Base-by-base conservation (phyloP, 2,797 vertebrate genomes). In the Chiroxiphia lanceolata region DNA sequence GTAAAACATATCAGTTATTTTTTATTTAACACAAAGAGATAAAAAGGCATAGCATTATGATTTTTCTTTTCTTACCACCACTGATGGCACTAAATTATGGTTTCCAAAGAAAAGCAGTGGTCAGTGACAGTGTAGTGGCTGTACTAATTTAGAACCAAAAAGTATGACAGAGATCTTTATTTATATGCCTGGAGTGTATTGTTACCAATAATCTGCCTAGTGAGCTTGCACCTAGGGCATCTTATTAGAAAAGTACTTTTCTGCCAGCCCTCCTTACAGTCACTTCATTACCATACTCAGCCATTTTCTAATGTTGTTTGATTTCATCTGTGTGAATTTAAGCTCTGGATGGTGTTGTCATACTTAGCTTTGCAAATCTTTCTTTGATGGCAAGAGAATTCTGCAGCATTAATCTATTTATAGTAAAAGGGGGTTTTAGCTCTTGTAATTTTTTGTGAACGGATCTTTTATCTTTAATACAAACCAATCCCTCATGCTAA, bases 161-260 rank as follows among this genome's bases (percentile, higher is more conserved):
- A 19, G 10, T 83, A 57, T 85, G 60, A 77, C 21, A 83, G 31
- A 63, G 20, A 90, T 40, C 48, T 85, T 83, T 95, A 87, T 92
- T 93, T 92, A 54, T 91, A 53, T 1, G 1, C 27, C 64, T 84
- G 51, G 23, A 76, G 11, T 25, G 23, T 82, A 61, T 48, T 93
- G 14, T 79, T 87, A 75, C 56, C 63, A 94, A 48, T 89, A 90
- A 76, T 80, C 70, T 94, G 36, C 71, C 81, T 70, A 23, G 45
- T 21, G 29, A 76, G 56, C 61, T 89, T 82, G 63, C 81, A 95
- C 56, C 50, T 90, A 83, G 64, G 76, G 38, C 69, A 80, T 81
- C 45, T 83, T 95, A 93, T 72, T 90, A 90, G 59, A 76, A 76
- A 94, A 93, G 54, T 75, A 33, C 22, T 90, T 96, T 93, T 76